Percentiles rank a stretch among this genome's conserved stretches.
Conservation (phyloP, 2,797 vertebrate species). For the Karalla daura region DNA sequence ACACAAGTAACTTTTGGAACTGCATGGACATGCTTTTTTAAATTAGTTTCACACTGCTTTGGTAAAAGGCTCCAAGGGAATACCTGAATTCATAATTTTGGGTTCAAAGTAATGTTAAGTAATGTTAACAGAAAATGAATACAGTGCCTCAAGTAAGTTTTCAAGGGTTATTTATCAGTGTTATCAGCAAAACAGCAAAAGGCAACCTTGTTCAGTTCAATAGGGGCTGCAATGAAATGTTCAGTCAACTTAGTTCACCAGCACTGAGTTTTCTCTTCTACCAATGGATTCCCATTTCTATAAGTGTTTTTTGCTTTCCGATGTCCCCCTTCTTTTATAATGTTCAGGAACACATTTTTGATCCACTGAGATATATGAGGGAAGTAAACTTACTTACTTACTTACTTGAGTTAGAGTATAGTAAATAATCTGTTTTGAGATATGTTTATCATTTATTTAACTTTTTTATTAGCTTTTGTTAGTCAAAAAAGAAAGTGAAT, state of each 20-base stretch:
- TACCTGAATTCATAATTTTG: constrained; percentile 17
- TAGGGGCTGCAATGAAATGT: not conserved
- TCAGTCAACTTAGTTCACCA: constrained; percentile 4
- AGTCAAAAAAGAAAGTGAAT: no score
- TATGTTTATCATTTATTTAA: no score
- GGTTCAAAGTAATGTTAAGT: constrained; percentile 13
- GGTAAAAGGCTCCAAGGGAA: constrained; percentile 15
- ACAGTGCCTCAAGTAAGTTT: not conserved
- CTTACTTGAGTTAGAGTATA: no score
- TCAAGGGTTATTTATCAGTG: not conserved
- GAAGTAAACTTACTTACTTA: no score
- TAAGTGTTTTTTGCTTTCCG: no score
- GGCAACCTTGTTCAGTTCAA: not conserved
- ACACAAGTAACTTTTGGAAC: not conserved
- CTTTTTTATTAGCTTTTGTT: no score
- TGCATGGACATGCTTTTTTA: not conserved
- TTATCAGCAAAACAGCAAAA: not conserved
- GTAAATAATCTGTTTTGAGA: no score
- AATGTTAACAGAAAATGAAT: not conserved
- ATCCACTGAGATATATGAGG: no score
- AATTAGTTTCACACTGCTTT: constrained; percentile 18
- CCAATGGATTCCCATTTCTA: not conserved
- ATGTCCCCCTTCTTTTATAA: no score
- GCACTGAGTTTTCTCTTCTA: not conserved
- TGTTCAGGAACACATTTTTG: no score